A percentile compares a stretch with the other conserved stretches of the same genome.
Conservation (phyloP, 1,140 invertebrate genomes). For the Oscheius sp. region DNA sequence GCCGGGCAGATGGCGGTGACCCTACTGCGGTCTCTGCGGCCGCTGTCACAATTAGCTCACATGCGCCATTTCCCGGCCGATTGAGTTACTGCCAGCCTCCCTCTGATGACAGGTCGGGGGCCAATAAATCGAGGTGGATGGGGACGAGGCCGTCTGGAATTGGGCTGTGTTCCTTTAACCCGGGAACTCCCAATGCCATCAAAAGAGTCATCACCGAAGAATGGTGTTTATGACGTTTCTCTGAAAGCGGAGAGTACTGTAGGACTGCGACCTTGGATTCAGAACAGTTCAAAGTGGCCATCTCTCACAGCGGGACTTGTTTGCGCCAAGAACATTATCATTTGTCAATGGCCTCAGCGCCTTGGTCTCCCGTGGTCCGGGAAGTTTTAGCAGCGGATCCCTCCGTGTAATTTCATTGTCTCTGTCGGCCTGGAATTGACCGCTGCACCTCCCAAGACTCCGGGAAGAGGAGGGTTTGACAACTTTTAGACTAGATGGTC, state of each 20-base stretch:
- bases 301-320: too few relatives aligned
- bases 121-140: neutral
- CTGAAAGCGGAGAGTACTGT: too few relatives aligned
- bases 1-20: conserved; percentile 2
- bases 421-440: neutral
- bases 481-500: too few relatives aligned
- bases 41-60: conserved; percentile 2
- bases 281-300: too few relatives aligned
- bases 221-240: too few relatives aligned
- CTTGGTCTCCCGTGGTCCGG: neutral
- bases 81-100: neutral
- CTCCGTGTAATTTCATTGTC: neutral
- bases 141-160: too few relatives aligned
- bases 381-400: neutral
- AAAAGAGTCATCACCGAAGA: too few relatives aligned
- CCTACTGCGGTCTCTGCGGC: too few relatives aligned
- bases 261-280: too few relatives aligned
- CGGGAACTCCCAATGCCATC: too few relatives aligned
- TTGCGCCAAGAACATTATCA: neutral
- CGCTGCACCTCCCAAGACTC: neutral
- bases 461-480: too few relatives aligned
- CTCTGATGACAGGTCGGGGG: neutral
- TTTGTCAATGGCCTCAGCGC: neutral
- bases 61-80: neutral
- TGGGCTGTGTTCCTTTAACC: too few relatives aligned